Evolutionary conservation across 2,113 vertebrate genomes (phyloP), one percentile per base, ranked within the genome.

Genomic region (Tenrec ecaudatus): DNA sequence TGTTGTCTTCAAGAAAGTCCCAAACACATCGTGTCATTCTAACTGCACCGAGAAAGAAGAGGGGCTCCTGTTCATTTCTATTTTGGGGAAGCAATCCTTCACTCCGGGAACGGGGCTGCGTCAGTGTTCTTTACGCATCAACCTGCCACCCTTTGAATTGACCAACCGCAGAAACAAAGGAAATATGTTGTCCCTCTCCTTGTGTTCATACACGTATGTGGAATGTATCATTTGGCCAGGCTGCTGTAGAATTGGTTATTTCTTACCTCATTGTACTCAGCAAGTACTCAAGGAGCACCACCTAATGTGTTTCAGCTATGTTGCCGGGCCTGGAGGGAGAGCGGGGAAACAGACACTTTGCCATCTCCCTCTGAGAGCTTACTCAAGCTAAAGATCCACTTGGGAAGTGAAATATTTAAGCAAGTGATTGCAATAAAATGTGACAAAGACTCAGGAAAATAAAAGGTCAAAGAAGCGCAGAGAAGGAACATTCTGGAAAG

Each of bases 381-480:
- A n/a, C 1, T 58, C 64, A 79, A 57, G 29, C 71, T 89, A 73
- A 25, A 43, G 29, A 43, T 80, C 85, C 66, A 19, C 23, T 9
- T 83, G 38, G 76, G 38, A 95, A 79, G 64, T 89, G 43, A 84
- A 82, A 92, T 80, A 23, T n/a, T 87, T 86, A 69, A 76, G 29
- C 1, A n/a, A 60, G 25, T 14, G 57, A 73, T 82, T 77, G 31
- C 19, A 40, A 31, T 82, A 60, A 38, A 25, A 2, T 2, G 3
- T 11, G 64, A 25, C n/a, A 25, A 84, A 15, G 16, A 77, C 25
- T 38, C 33, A 14, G 83, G 88, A 85, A 58, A 10, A 15, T 2
- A 66, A 19, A 77, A 31, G 27, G 4, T 36, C n/a, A 0, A 75
- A 38, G 40, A 60, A 82, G 23, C 5, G 40, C 4, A 40, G 62